Base-by-base conservation (phyloP, 2,888 invertebrate species). In the Ichneumoninae sp. region DNA sequence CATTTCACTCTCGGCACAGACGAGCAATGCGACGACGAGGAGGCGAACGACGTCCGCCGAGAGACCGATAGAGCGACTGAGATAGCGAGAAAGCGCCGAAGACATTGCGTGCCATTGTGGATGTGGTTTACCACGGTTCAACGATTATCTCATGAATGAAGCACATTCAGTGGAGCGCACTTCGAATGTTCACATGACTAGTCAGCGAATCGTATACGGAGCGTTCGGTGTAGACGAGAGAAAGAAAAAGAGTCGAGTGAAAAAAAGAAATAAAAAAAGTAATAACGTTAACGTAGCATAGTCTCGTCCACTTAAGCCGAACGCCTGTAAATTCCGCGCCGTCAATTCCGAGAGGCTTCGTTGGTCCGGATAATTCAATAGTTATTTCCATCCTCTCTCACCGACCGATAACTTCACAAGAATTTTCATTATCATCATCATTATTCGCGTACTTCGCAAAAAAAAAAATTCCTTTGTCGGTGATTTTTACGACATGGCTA, bases 91-190 rank as follows among this genome's bases (percentile, higher is more conserved):
- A 33, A 52, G 73, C 76, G 68, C 83, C 83, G 82, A 83, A 87
- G 84, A 83, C 83, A 85, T 88, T 87, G 87, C 85, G 83, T 86
- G 75, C 68, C 79, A 83, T 87, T 85, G 86, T 86, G 86, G 85
- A 85, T 85, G 83, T 85, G 80, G 84, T 87, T 89, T 87, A 77
- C 85, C 85, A 87, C 88, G 85, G 83, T 87, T 86, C 88, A 78
- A 84, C 86, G 85, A 87, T 89, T 89, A 88, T 89, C 89, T 89
- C 80, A 87, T 89, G 89, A 89, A 89, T 88, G 89, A 87, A 87
- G 87, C 87, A 85, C 84, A 89, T 89, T 89, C 87, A 89, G 79
- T 84, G 81, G 81, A 85, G 84, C 83, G 85, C 79, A 85, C 80
- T 66, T 69, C 80, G 83, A 81, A 81, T 71, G 69, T 85, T 83